Evolutionary conservation across 1,140 invertebrate species (phyloP).

Genomic region (Rhagoletis zephyria): DNA sequence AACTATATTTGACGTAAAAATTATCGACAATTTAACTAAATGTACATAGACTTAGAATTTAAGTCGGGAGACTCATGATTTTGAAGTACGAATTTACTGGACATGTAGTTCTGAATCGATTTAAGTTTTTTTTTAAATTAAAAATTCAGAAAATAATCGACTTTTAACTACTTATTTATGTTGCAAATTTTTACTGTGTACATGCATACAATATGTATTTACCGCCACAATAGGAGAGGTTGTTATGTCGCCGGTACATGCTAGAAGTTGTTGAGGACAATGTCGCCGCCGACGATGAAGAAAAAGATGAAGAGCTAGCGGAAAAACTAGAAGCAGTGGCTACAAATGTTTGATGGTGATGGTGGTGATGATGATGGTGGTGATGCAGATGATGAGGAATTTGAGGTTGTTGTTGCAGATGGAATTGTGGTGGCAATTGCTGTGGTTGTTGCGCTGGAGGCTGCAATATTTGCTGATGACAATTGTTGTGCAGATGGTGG

Average conservation of each 20-base stretch:
- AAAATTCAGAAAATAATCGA: no score
- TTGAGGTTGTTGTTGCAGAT: slow-evolving; percentile 54
- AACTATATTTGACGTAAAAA: no score
- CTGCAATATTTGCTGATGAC: slow-evolving; percentile 52
- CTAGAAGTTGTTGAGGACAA: slow-evolving; percentile 61
- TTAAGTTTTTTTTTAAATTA: no score
- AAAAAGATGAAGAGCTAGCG: slow-evolving; percentile 56
- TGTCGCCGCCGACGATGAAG: slow-evolving; percentile 56
- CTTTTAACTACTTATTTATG: no score
- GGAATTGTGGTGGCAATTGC: slow-evolving; percentile 37
- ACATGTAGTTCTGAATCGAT: no score
- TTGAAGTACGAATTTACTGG: no score
- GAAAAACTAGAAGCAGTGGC: slow-evolving; percentile 65
- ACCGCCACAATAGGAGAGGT: slow-evolving; percentile 72
- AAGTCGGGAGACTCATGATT: no score
- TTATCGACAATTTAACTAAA: no score
- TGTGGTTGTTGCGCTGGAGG: background rate
- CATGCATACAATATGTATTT: slow-evolving; percentile 60
- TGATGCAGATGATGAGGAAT: slow-evolving; percentile 53
- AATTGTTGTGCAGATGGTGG: slow-evolving; percentile 58
- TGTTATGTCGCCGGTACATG: slow-evolving; percentile 72
- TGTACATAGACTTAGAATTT: no score
- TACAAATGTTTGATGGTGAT: slow-evolving; percentile 70
- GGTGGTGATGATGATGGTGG: slow-evolving; percentile 61
- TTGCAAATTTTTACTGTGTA: no score